Conservation (phyloP, 2,113 vertebrate genomes). For the Dromas ardeola region DNA sequence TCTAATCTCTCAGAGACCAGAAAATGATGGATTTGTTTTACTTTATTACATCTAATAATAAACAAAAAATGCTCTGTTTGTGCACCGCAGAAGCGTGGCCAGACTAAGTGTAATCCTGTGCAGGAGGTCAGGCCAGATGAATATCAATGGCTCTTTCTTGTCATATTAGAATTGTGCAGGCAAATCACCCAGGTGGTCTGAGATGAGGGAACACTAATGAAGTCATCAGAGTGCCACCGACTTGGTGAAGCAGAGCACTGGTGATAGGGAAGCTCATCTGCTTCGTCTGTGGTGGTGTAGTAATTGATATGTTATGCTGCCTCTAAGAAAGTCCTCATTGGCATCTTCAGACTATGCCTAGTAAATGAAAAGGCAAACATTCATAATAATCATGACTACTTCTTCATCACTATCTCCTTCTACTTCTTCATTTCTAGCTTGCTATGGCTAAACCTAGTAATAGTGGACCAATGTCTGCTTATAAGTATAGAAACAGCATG, state of each 20-base stretch:
- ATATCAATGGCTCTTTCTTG: neutral
- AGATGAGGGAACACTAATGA: neutral
- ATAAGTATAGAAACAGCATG: neutral
- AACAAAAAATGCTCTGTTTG: slow-evolving; percentile 2
- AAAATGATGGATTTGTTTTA: slow-evolving; percentile 29
- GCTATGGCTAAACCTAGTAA: neutral
- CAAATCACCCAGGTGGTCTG: neutral
- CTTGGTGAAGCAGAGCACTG: neutral
- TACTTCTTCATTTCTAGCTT: neutral
- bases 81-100: neutral
- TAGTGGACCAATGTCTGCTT: neutral
- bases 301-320: neutral
- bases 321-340: neutral
- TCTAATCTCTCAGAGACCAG: neutral
- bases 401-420: neutral
- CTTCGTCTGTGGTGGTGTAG: neutral
- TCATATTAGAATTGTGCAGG: neutral
- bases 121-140: neutral
- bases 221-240: neutral
- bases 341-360: neutral
- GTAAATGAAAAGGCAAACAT: neutral
- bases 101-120: neutral
- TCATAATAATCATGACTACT: neutral
- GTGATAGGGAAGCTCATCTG: neutral
- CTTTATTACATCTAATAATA: slow-evolving; percentile 36